Evolutionary conservation across 30 jellyfish, hydroid and myxozoan genomes (phyloP).

Genomic region (Clytia hemisphaerica): DNA sequence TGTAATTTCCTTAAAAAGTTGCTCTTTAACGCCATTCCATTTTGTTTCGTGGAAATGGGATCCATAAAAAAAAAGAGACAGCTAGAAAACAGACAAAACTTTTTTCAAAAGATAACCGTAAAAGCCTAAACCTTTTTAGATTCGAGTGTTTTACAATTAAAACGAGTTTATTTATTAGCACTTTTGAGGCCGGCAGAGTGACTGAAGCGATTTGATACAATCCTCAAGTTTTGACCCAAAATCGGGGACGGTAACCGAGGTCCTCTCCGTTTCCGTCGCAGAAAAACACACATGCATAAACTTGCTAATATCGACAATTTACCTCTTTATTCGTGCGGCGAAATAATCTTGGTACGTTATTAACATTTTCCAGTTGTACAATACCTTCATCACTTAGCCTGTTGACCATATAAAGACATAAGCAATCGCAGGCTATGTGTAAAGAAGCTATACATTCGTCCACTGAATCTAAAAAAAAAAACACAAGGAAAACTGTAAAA

Average conservation of each 20-base stretch:
- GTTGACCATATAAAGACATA: slow-evolving; percentile 21
- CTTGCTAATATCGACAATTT: slow-evolving; percentile 8
- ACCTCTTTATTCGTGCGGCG: slow-evolving; percentile 89
- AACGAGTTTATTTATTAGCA: no score
- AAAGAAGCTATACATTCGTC: slow-evolving; percentile 18
- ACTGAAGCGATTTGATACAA: no score
- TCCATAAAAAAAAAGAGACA: no score
- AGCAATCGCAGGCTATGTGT: background rate
- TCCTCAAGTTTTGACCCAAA: background rate
- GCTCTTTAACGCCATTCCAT: no score
- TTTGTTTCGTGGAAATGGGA: no score
- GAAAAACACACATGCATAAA: no score
- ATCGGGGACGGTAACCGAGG: background rate
- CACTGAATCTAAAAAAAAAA: slow-evolving; percentile 48
- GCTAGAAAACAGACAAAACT: background rate
- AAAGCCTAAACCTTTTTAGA: background rate
- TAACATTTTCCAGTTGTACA: slow-evolving; percentile 56
- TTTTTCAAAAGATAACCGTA: background rate
- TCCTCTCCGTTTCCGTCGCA: no score
- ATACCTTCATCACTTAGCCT: slow-evolving; percentile 39
- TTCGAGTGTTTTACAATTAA: no score
- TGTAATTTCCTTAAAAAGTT: no score
- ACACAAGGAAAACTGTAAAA: no score
- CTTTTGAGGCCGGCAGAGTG: no score
- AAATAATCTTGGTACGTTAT: slow-evolving; percentile 81